These are phyloP conservation scores for Chinchilla lanigera DNA, from an alignment of 2,113 vertebrate genomes.

Conservation along the genomic window DNA sequence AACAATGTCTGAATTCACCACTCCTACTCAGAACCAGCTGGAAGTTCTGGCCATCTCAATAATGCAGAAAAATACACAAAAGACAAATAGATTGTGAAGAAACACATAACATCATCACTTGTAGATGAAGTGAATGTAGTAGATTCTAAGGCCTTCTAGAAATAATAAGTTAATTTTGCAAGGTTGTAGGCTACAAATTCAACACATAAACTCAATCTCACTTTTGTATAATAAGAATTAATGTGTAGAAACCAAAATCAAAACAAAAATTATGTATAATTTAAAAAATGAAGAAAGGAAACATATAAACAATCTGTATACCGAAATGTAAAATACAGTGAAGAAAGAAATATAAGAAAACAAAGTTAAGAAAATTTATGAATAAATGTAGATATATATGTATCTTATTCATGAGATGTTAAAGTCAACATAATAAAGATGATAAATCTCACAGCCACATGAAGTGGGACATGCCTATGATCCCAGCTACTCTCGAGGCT, in stretches of 20 bases:
- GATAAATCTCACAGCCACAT: background rate
- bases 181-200: background rate
- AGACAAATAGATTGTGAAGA: background rate
- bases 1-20: too few relatives aligned
- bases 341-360: background rate
- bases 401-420: background rate
- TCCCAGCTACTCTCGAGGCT: background rate
- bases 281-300: background rate
- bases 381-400: background rate
- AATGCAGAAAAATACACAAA: background rate
- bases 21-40: background rate
- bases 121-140: background rate
- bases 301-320: background rate
- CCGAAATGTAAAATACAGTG: background rate
- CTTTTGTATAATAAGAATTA: background rate
- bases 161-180: background rate
- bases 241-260: background rate
- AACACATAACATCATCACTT: background rate
- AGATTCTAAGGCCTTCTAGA: background rate
- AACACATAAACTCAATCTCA: background rate
- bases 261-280: background rate
- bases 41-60: background rate
- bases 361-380: background rate
- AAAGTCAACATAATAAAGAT: background rate
- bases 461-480: background rate